Conservation (phyloP, 2,113 vertebrate genomes). For the Austrofundulus limnaeus region DNA sequence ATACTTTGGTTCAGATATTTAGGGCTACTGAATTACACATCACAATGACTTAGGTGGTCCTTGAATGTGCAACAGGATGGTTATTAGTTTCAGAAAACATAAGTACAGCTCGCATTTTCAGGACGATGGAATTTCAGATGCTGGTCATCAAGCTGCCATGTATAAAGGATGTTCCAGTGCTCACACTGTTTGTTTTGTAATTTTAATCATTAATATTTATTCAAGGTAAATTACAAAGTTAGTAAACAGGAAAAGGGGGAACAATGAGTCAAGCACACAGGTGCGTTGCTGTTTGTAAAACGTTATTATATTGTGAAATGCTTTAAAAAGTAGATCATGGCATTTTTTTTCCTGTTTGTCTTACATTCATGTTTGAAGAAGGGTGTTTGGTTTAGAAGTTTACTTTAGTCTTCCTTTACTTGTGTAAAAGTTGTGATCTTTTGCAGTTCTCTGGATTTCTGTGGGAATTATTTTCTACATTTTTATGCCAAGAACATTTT, state of each 20-base stretch:
- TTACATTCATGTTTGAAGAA: neutral
- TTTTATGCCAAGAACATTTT: neutral
- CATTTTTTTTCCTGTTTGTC: neutral
- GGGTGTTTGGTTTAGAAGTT: neutral
- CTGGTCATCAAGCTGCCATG: no score
- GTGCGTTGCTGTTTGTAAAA: neutral
- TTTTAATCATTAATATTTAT: no score
- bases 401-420: neutral
- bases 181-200: no score
- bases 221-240: no score
- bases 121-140: no score
- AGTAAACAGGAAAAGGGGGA: no score
- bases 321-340: no score
- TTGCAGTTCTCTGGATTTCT: neutral
- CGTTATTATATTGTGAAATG: neutral
- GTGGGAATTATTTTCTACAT: neutral
- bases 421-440: neutral
- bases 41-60: neutral
- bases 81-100: neutral
- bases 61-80: neutral
- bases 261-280: neutral
- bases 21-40: neutral
- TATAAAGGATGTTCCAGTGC: no score
- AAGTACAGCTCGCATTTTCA: neutral
- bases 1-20: neutral